phyloP scores from a whole-genome alignment of 2,888 invertebrate species.

The Itoplectis maculator region DNA sequence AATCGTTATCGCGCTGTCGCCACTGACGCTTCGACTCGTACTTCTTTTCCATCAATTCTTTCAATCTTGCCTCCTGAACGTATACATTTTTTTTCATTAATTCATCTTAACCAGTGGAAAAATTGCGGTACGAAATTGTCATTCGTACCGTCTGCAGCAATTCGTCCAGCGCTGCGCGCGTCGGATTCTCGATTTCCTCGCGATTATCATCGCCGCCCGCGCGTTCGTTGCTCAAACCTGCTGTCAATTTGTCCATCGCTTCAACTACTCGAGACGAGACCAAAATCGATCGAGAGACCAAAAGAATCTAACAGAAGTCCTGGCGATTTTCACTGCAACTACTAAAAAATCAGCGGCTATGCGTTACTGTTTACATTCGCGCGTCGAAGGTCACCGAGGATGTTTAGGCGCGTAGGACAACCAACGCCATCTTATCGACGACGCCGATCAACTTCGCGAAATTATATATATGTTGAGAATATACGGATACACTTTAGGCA shows the following conservation, averaged over 20 bases:
- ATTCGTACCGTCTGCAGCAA: constrained; percentile 6
- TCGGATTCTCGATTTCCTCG: constrained; percentile 9
- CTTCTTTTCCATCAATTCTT: constrained; percentile 33
- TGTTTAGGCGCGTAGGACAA: background rate
- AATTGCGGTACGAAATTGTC: background rate
- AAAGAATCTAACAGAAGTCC: too few relatives aligned
- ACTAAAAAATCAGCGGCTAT: background rate
- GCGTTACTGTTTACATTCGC: background rate
- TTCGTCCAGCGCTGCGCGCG: constrained; percentile 21
- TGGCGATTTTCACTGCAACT: background rate
- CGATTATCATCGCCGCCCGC: background rate
- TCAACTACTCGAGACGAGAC: background rate
- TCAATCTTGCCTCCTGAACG: constrained; percentile 43
- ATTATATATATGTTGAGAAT: background rate
- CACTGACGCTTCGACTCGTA: constrained; percentile 54
- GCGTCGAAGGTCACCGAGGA: background rate
- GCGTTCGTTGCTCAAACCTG: background rate
- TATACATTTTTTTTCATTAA: background rate
- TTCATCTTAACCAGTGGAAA: background rate
- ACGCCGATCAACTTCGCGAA: background rate
- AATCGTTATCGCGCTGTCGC: constrained; percentile 32
- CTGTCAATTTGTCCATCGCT: background rate
- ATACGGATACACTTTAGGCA: background rate
- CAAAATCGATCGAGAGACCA: background rate
- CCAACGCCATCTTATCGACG: constrained; percentile 20